Evolutionary conservation across 2,888 invertebrate species (phyloP).

Genomic region (Hofmannophila pseudospretella): DNA sequence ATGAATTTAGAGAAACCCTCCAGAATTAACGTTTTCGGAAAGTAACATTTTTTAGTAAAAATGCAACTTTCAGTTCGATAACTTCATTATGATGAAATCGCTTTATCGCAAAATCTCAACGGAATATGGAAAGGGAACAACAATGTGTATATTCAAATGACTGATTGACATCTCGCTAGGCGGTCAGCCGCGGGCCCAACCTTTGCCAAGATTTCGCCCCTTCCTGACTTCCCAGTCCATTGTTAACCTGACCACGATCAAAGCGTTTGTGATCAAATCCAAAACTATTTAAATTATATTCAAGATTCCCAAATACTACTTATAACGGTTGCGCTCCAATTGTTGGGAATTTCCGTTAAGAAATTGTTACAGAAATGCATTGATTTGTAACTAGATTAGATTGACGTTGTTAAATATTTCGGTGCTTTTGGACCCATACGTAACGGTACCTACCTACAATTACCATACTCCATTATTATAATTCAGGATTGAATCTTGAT

Average conservation of each 20-base stretch:
- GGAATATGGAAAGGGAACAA: conserved; percentile 61
- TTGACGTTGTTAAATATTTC: too few relatives aligned
- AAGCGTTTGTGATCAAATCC: conserved; percentile 59
- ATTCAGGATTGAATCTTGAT: too few relatives aligned
- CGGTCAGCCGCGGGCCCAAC: conserved; percentile 49
- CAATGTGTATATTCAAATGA: conserved; percentile 68
- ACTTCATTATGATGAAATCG: conserved; percentile 54
- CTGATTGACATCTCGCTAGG: conserved; percentile 73
- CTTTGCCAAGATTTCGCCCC: conserved; percentile 31
- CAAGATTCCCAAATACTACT: conserved; percentile 26
- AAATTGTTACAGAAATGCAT: conserved; percentile 1
- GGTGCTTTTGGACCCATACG: too few relatives aligned
- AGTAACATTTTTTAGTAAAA: conserved; percentile 48
- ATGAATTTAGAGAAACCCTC: conserved; percentile 29
- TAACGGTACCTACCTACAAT: too few relatives aligned
- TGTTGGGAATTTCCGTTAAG: conserved; percentile 54
- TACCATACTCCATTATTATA: too few relatives aligned
- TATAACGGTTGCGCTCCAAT: conserved; percentile 32
- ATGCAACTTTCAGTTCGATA: conserved; percentile 58
- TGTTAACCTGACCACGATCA: conserved; percentile 66
- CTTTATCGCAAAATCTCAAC: conserved; percentile 65
- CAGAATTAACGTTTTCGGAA: conserved; percentile 28
- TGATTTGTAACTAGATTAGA: too few relatives aligned
- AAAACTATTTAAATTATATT: conserved; percentile 60
- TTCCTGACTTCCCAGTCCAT: conserved; percentile 46